Evolutionary conservation across 2,888 invertebrate species (phyloP).

Genomic region (Cheilosia impressa): DNA sequence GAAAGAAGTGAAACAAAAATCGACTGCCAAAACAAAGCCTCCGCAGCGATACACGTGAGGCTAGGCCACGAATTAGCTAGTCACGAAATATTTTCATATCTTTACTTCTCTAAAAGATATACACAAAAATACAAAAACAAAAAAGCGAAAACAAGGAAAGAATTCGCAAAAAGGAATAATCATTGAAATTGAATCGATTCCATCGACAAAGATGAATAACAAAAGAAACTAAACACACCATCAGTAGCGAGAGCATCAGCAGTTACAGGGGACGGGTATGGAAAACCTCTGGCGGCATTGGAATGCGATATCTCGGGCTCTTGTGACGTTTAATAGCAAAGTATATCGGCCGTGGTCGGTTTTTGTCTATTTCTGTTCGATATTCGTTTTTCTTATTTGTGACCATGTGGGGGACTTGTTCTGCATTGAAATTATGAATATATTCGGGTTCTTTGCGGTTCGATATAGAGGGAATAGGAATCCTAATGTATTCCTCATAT

Average conservation of each 20-base stretch:
- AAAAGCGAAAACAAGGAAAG: conserved; percentile 2
- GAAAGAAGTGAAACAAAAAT: not conserved
- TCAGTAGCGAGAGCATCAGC: conserved; percentile 3
- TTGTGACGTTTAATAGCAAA: conserved; percentile 44
- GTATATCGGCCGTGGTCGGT: conserved; percentile 1
- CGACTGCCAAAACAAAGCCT: conserved; percentile 15
- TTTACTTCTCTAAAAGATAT: conserved; percentile 21
- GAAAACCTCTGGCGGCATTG: conserved; percentile 10
- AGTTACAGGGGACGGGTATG: not conserved
- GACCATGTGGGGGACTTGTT: conserved; percentile 19
- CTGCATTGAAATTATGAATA: conserved; percentile 47
- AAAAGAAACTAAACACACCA: conserved; percentile 41
- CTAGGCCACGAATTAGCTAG: conserved; percentile 66
- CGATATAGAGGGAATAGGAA: conserved; percentile 3
- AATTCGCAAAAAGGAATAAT: conserved; percentile 53
- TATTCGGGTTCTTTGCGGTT: conserved; percentile 1
- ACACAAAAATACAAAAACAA: not conserved
- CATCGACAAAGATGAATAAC: conserved; percentile 59
- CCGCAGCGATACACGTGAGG: conserved; percentile 55
- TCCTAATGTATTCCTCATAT: conserved; percentile 37
- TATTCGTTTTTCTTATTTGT: conserved; percentile 12
- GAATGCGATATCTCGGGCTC: conserved; percentile 40
- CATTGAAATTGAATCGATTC: conserved; percentile 63
- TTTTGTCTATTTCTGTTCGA: not conserved
- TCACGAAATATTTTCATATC: conserved; percentile 65